phyloP scores from a whole-genome alignment of 2,888 invertebrate genomes.

The Colostygia pectinataria region DNA sequence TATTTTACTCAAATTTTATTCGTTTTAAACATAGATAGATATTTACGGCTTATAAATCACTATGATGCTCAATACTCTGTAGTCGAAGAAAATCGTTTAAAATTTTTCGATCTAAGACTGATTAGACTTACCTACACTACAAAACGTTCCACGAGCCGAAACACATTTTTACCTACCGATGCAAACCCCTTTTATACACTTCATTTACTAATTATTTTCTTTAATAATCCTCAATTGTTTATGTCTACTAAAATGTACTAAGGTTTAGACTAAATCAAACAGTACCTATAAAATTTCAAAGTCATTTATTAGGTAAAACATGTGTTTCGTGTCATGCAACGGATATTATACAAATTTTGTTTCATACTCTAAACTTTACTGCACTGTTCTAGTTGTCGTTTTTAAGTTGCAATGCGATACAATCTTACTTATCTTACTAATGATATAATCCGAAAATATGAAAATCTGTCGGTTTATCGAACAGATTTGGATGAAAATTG shows the following conservation, averaged over 20 bases:
- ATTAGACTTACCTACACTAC: constrained; percentile 67
- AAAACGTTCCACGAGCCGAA: neutral
- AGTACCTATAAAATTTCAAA: neutral
- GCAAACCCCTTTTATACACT: neutral
- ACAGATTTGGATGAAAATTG: too few relatives aligned
- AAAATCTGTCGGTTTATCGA: too few relatives aligned
- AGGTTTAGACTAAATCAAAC: too few relatives aligned
- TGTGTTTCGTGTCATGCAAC: constrained; percentile 6
- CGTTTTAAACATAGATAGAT: constrained; percentile 13
- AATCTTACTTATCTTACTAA: too few relatives aligned
- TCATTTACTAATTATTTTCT: neutral
- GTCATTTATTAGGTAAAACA: neutral
- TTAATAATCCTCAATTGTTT: too few relatives aligned
- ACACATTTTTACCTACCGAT: constrained; percentile 32
- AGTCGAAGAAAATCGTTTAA: constrained; percentile 41
- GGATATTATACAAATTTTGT: neutral
- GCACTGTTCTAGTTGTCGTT: constrained; percentile 2
- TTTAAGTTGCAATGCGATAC: neutral
- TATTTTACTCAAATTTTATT: constrained; percentile 3
- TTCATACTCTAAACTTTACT: neutral
- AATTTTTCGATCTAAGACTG: constrained; percentile 77
- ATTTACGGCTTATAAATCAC: constrained; percentile 50
- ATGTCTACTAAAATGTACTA: too few relatives aligned
- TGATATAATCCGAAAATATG: too few relatives aligned
- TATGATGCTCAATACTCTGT: constrained; percentile 57